These are phyloP conservation scores for Zoanthus sansibaricus DNA, from an alignment of 92 coral and sea anemone species.

Conservation along the genomic window DNA sequence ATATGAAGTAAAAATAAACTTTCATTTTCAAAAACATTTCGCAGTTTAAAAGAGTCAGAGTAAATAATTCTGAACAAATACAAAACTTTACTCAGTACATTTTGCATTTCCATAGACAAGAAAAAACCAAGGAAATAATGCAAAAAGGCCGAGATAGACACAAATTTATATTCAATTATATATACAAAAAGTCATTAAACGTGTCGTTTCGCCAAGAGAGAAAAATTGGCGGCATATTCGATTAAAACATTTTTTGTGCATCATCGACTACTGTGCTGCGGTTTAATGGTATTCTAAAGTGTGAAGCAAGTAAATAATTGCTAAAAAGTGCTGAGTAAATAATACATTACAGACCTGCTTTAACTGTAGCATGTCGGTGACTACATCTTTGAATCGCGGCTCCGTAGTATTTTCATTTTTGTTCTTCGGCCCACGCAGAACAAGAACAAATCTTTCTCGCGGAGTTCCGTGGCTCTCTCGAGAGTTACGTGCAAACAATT, in stretches of 20 bases:
- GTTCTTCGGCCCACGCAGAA: constrained; percentile 83
- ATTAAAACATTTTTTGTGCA: neutral
- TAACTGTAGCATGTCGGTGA: constrained; percentile 92
- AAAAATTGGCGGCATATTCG: constrained; percentile 26
- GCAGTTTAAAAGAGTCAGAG: neutral
- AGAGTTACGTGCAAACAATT: constrained; percentile 65
- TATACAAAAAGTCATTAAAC: neutral
- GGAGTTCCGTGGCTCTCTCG: constrained; percentile 50
- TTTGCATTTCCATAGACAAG: neutral
- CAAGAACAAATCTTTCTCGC: constrained; percentile 82
- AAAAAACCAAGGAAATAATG: neutral
- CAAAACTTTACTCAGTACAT: neutral
- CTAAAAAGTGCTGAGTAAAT: neutral
- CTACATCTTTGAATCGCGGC: constrained; percentile 89
- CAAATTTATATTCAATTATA: neutral
- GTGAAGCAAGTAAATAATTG: neutral
- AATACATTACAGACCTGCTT: constrained; percentile 81
- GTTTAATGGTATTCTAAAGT: neutral
- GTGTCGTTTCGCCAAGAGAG: constrained; percentile 20
- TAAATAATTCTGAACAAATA: neutral
- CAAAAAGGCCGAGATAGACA: neutral
- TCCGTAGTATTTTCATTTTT: constrained; percentile 71
- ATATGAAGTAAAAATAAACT: neutral
- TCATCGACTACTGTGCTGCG: neutral
- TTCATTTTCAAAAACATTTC: neutral